phyloP scores from a whole-genome alignment of 2,888 invertebrate genomes.

The Aricia artaxerxes region DNA sequence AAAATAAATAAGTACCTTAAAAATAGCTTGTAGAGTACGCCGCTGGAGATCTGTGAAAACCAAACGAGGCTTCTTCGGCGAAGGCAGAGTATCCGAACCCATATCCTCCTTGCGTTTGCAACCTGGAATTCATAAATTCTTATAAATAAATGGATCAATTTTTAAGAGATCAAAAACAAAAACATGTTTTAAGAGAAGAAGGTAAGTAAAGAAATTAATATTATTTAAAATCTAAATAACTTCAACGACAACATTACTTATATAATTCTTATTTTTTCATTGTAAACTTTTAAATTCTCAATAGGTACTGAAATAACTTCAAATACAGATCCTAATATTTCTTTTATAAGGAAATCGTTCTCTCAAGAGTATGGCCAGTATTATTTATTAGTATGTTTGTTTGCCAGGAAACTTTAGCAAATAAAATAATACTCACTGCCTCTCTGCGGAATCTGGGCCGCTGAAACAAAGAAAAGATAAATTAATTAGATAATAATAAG shows the following conservation, averaged over 20 bases:
- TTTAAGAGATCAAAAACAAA: no score
- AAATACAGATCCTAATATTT: no score
- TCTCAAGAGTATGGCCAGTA: background rate
- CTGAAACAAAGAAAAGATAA: constrained; percentile 82
- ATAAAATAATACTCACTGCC: constrained; percentile 86
- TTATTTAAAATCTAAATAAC: no score
- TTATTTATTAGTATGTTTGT: background rate
- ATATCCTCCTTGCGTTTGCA: constrained; percentile 98
- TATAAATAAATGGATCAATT: background rate
- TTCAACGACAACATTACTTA: no score
- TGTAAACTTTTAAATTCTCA: background rate
- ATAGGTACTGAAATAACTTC: no score
- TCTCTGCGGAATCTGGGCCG: constrained; percentile 94
- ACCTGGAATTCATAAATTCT: constrained; percentile 74
- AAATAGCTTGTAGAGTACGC: constrained; percentile 99
- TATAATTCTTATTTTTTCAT: background rate
- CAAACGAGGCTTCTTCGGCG: constrained; percentile 99
- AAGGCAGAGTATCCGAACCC: constrained; percentile 90
- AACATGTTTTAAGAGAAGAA: no score
- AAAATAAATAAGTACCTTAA: constrained; percentile 90
- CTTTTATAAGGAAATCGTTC: background rate
- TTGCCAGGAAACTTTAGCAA: background rate
- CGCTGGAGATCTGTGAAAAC: constrained; percentile 99
- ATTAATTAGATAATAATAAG: constrained; percentile 38
- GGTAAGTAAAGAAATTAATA: no score